A percentile compares a stretch with the other conserved stretches of the same genome.
phyloP scores from a whole-genome alignment of 2,888 invertebrate genomes.

The Meghimatium bilineatum region DNA sequence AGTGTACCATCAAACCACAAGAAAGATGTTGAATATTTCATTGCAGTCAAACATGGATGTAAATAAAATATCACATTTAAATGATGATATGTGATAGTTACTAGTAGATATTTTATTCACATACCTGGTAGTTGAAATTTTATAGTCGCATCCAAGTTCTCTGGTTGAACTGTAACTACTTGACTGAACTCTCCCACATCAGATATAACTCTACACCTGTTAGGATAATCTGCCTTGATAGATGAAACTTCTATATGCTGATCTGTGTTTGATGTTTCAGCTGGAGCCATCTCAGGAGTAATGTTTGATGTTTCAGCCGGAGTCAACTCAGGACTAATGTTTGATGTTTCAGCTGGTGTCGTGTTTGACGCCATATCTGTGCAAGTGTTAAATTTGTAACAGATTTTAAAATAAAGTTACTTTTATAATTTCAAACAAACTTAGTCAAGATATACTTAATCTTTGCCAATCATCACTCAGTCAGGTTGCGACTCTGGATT shows the following conservation, averaged over 20 bases:
- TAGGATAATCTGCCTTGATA: conserved; percentile 33
- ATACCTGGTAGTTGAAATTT: conserved; percentile 73
- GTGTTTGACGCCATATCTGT: conserved; percentile 3
- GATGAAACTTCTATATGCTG: conserved; percentile 15
- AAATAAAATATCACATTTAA: too few relatives aligned
- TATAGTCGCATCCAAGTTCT: conserved; percentile 64
- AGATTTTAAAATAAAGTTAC: not conserved
- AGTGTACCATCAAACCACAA: too few relatives aligned
- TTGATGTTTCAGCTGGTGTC: not conserved
- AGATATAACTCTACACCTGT: conserved; percentile 57
- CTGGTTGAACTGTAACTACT: conserved; percentile 67
- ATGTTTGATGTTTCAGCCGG: not conserved
- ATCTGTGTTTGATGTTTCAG: not conserved
- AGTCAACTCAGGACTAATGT: not conserved
- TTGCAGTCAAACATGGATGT: too few relatives aligned
- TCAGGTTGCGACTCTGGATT: too few relatives aligned
- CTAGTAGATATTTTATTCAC: not conserved
- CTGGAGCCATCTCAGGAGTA: not conserved
- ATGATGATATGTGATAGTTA: too few relatives aligned
- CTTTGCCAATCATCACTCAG: too few relatives aligned
- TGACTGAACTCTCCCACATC: conserved; percentile 66
- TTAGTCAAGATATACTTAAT: too few relatives aligned
- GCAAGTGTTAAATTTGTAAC: not conserved
- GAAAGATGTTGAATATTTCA: too few relatives aligned
- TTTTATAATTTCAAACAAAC: not conserved